Conservation (phyloP, 2,113 vertebrate genomes). For the Syrrhaptes paradoxus region DNA sequence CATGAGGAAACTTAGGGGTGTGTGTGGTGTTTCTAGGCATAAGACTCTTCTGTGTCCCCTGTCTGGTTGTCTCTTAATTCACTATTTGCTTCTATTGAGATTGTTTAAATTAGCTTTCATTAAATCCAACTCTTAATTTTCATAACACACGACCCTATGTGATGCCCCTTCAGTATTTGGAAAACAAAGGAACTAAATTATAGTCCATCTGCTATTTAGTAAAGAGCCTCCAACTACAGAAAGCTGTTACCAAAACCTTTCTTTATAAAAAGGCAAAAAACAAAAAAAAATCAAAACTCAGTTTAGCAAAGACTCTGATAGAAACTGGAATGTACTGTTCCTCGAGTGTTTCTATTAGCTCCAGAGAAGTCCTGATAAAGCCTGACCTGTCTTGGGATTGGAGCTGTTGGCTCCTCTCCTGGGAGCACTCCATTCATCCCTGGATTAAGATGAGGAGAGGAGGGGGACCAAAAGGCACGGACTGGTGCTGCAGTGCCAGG, state of each 20-base stretch:
- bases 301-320: background rate
- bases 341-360: background rate
- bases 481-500: background rate
- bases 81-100: background rate
- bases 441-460: background rate
- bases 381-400: background rate
- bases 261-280: background rate
- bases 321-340: background rate
- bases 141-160: background rate
- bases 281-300: background rate
- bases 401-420: background rate
- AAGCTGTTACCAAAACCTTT: background rate
- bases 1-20: background rate
- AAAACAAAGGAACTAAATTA: background rate
- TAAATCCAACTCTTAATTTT: background rate
- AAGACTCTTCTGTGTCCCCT: background rate
- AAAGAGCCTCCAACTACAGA: background rate
- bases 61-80: background rate
- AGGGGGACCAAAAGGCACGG: no score
- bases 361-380: background rate
- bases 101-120: background rate
- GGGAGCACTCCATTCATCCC: accelerated
- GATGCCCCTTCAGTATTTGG: background rate
- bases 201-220: background rate
- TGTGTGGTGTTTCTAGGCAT: background rate